Percentiles rank a stretch among this genome's conserved stretches.
phyloP scores from a whole-genome alignment of 1,140 invertebrate genomes.

The Lycorma delicatula region DNA sequence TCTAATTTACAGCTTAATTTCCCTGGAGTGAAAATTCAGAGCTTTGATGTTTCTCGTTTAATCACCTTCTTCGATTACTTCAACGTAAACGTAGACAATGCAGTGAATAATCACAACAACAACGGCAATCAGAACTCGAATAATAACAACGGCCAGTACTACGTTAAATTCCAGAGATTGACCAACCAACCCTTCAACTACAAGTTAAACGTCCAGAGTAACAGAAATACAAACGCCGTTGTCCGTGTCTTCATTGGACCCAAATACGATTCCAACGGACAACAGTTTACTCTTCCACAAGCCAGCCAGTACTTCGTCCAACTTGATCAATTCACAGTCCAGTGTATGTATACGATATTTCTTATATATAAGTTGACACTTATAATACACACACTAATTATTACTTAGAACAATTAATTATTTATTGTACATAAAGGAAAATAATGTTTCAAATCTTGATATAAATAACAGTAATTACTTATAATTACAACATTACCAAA shows the following conservation, averaged over 20 bases:
- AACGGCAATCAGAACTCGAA: neutral
- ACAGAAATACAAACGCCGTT: conserved; percentile 43
- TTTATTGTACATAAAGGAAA: no score
- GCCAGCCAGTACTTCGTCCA: conserved; percentile 31
- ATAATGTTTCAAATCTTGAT: no score
- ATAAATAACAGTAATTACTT: no score
- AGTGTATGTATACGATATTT: conserved; percentile 21
- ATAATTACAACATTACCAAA: no score
- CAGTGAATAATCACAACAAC: neutral
- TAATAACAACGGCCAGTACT: neutral
- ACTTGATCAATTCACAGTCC: conserved; percentile 34
- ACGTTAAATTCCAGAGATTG: conserved; percentile 41
- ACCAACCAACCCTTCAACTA: conserved; percentile 56
- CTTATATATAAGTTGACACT: no score
- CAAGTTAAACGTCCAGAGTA: conserved; percentile 47
- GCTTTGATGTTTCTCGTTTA: neutral
- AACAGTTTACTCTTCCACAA: conserved; percentile 31
- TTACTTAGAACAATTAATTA: no score
- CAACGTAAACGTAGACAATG: neutral
- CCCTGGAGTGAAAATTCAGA: neutral
- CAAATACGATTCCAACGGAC: conserved; percentile 50
- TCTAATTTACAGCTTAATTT: neutral
- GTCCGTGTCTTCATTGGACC: conserved; percentile 60
- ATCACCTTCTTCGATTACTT: neutral
- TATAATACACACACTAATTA: no score